Percentiles rank a stretch among this genome's conserved stretches.
Conservation (phyloP, 2,888 invertebrate species). For the Pandemis heparana region DNA sequence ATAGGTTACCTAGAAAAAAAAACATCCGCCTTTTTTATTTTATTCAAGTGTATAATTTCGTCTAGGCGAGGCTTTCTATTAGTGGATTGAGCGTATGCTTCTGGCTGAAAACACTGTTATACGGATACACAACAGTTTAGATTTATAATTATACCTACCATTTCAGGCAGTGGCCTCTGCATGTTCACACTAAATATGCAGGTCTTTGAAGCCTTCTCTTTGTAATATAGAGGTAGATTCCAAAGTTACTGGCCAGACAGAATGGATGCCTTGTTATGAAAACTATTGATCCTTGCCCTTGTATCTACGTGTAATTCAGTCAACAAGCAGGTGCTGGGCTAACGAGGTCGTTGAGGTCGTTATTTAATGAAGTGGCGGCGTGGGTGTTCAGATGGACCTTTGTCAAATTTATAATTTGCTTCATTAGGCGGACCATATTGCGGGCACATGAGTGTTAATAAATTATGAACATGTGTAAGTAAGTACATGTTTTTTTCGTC, state of each 20-base stretch:
- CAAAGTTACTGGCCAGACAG: neutral
- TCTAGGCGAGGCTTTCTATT: no score
- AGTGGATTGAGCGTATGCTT: no score
- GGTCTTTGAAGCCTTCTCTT: neutral
- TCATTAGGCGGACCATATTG: constrained; percentile 14
- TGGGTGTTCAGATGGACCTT: constrained; percentile 17
- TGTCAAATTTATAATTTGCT: constrained; percentile 25
- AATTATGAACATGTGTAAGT: constrained; percentile 2
- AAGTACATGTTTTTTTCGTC: neutral
- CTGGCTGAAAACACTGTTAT: no score
- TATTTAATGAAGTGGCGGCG: constrained; percentile 17
- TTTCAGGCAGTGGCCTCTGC: neutral
- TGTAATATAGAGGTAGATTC: neutral
- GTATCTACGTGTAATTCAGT: neutral
- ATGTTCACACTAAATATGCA: neutral
- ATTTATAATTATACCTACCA: neutral
- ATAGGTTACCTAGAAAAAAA: no score
- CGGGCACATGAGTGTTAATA: constrained; percentile 4
- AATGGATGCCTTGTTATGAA: constrained; percentile 4
- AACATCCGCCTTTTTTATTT: no score
- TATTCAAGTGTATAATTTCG: no score
- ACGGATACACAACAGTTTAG: no score
- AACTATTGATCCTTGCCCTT: neutral
- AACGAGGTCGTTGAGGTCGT: constrained; percentile 16
- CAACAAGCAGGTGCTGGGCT: constrained; percentile 1